Evolutionary conservation across 2,888 invertebrate genomes (phyloP), one percentile per base, ranked within the genome.

Genomic region (Melanostoma mellinum): DNA sequence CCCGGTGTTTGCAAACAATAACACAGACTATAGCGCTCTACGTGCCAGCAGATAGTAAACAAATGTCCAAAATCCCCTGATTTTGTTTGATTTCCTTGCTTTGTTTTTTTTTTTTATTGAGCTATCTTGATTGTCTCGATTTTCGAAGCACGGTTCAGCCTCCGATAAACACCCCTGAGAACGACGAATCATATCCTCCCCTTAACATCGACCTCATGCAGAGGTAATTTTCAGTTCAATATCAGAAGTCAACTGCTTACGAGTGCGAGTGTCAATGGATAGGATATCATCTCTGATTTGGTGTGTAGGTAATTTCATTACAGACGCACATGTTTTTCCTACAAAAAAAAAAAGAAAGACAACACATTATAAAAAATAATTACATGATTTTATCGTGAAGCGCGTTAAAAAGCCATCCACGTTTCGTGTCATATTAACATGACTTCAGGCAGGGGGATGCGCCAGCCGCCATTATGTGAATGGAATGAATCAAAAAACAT

Each of bases 141-240:
- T 73, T 75, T 30, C 46, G 35, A 4, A 20, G 40, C 76, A 76
- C 36, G 40, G 38, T 46, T 65, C 74, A 71, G 60, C 84, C 84
- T 71, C 61, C 50, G 55, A 56, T 61, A 79, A 75, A 65, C 79
- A 84, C 67, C 79, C 84, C 71, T 79, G 78, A 58, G 69, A 69
- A 65, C 30, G 71, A 65, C 30, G 71, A 79, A 67, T 61, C 60
- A 75, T 79, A 84, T 79, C 74, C 74, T 71, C 58, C 32, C 44
- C 40, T 8, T 65, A 10, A 8, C 30, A 71, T 30, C 71, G 84
- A 79, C 84, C 71, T 55, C 79, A 78, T 84, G 84, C 79, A 84
- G 84, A 79, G 84, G 84, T 84, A 84, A 84, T 84, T 84, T 75
- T 40, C 38, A 79, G 69, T 75, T 79, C 79, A 61, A 79, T 84